A percentile compares a stretch with the other conserved stretches of the same genome.
phyloP scores from a whole-genome alignment of 2,797 vertebrate species.

The Taeniopygia guttata region DNA sequence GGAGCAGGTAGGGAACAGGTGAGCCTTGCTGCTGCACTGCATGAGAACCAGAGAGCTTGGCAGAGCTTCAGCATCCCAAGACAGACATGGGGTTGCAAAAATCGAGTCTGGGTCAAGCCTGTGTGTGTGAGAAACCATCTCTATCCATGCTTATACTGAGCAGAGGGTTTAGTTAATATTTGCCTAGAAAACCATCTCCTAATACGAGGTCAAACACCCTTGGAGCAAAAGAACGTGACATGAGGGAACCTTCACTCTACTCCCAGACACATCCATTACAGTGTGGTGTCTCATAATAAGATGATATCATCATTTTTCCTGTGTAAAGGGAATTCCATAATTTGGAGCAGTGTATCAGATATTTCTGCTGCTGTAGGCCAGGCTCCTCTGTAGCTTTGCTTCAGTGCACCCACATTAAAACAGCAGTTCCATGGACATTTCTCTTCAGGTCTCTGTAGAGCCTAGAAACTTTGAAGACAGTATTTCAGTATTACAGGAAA shows the following conservation, averaged over 20 bases:
- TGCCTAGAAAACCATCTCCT: neutral
- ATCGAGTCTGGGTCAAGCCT: neutral
- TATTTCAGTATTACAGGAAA: neutral
- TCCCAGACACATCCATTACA: accelerated
- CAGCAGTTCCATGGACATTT: neutral
- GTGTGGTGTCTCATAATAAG: neutral
- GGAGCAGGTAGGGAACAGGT: neutral
- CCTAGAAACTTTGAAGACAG: neutral
- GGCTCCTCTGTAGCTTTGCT: neutral
- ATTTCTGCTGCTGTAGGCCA: neutral
- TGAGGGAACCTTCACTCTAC: neutral
- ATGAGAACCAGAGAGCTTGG: neutral
- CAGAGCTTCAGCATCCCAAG: neutral
- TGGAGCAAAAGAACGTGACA: accelerated
- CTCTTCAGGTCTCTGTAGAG: neutral
- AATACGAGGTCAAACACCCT: neutral
- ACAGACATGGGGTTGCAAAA: neutral
- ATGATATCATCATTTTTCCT: neutral
- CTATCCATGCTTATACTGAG: accelerated
- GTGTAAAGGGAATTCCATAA: neutral
- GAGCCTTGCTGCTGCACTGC: neutral
- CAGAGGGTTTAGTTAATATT: neutral
- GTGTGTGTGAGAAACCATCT: neutral
- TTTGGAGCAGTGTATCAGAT: neutral
- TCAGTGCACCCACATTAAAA: accelerated